Base-by-base conservation (phyloP, 2,113 vertebrate genomes). In the Garra rufa region DNA sequence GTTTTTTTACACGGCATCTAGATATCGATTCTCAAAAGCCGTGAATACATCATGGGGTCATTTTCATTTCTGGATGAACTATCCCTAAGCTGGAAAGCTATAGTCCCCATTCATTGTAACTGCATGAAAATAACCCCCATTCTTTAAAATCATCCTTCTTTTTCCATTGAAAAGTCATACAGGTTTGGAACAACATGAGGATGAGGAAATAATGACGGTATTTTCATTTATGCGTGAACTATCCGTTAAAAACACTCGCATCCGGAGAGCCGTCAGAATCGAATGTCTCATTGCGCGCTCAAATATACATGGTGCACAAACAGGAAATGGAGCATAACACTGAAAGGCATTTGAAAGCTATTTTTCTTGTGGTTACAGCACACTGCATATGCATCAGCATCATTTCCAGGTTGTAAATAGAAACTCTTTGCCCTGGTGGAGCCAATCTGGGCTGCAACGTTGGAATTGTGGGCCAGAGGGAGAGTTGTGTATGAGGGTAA, bases 401-500 rank as follows among this genome's bases (percentile, higher is more conserved):
- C 17, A 74, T 59, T 87, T 69, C 38, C 38, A 76, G 76, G 61
- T 15, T 9, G 63, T 76, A 52, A 76, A 24, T 67, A 52, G 55
- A 26, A 59, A 26, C 30, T 38, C 65, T 24, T 57, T 55, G 70
- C 9, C 61, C 59, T 41, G 79, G 52, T 41, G 28, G 30, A 67
- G 61, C 34, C 59, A 67, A 71, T 78, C 74, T 55, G 34, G 83
- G 75, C 75, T 78, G 34, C 15, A 50, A 71, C 46, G 41, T 75
- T n/a, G 52, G 84, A 63, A 59, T n/a, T 52, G 80, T 24, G 21
- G 34, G 84, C 70, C 69, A 52, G 70, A 41, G 71, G 28, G 84
- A 75, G 30, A 50, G 67, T 28, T 81, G 78, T 61, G 34, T 52
- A 59, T 19, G 67, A 38, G 79, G 81, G 59, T 86, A 65, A 83